Conservation (phyloP, 2,797 vertebrate species). For the Saguinus oedipus region DNA sequence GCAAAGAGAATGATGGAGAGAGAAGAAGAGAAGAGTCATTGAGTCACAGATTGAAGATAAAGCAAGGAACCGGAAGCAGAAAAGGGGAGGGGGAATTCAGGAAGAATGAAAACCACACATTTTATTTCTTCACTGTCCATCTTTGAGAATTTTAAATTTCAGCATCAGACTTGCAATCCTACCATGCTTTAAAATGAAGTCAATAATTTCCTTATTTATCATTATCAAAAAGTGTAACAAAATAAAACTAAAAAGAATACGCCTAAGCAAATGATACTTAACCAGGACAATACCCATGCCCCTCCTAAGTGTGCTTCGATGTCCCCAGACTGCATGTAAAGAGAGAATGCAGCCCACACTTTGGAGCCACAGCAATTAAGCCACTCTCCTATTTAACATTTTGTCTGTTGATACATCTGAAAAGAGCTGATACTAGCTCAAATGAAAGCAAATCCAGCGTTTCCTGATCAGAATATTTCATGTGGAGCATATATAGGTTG, state of each 20-base stretch:
- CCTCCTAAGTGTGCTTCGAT: fast-evolving
- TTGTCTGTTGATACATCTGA: neutral
- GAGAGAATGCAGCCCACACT: neutral
- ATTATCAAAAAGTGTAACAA: neutral
- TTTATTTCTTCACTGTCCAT: neutral
- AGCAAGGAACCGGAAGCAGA: neutral
- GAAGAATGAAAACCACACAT: neutral
- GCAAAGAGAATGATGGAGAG: neutral
- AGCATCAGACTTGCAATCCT: neutral
- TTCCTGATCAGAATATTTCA: neutral
- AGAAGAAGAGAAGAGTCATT: neutral
- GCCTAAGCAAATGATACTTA: neutral
- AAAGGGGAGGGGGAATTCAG: neutral
- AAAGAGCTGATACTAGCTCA: neutral
- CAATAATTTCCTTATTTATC: neutral
- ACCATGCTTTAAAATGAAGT: neutral
- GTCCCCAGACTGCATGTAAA: neutral
- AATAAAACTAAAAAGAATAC: neutral
- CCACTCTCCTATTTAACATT: neutral
- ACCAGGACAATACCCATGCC: neutral
- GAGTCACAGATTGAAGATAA: neutral
- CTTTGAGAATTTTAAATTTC: slow-evolving; percentile 37
- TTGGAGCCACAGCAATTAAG: neutral
- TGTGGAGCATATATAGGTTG: too few species aligned
- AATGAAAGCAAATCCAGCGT: neutral